These are phyloP conservation scores for Entomobrya proxima DNA, from an alignment of 2,888 invertebrate genomes.

Conservation along the genomic window DNA sequence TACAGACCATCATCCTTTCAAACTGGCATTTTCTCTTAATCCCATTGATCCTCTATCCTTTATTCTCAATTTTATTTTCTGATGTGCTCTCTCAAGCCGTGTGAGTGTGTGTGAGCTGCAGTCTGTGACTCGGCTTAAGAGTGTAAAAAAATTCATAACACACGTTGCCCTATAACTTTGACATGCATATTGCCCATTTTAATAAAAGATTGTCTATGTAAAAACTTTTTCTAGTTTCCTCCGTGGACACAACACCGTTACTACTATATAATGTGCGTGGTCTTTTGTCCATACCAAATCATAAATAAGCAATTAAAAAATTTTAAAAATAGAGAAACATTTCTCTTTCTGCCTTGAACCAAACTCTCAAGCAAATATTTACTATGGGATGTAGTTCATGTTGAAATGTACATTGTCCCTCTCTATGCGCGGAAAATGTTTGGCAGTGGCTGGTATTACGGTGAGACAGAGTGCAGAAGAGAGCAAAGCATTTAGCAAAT, in stretches of 20 bases:
- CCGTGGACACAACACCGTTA: neutral
- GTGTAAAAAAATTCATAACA: neutral
- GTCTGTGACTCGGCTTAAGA: constrained; percentile 5
- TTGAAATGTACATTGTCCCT: neutral
- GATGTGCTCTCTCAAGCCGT: neutral
- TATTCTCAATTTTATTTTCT: constrained; percentile 59
- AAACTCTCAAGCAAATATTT: constrained; percentile 41
- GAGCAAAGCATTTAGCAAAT: constrained; percentile 57
- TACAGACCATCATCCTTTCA: constrained; percentile 55
- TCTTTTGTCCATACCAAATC: constrained; percentile 6
- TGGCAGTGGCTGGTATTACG: neutral
- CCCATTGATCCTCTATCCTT: constrained; percentile 67
- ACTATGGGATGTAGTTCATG: constrained; percentile 12
- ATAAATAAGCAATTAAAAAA: constrained; percentile 40
- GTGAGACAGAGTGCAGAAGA: constrained; percentile 20
- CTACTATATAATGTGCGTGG: neutral
- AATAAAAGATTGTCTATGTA: neutral
- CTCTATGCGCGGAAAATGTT: neutral
- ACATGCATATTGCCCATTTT: neutral
- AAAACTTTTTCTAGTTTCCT: neutral
- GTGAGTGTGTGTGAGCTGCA: constrained; percentile 7
- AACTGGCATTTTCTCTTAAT: constrained; percentile 65
- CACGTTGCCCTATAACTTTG: neutral
- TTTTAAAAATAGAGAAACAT: constrained; percentile 10
- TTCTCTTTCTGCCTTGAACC: neutral